These are phyloP conservation scores for Eulimnadia texana DNA, from an alignment of 1,140 invertebrate genomes.

Conservation along the genomic window DNA sequence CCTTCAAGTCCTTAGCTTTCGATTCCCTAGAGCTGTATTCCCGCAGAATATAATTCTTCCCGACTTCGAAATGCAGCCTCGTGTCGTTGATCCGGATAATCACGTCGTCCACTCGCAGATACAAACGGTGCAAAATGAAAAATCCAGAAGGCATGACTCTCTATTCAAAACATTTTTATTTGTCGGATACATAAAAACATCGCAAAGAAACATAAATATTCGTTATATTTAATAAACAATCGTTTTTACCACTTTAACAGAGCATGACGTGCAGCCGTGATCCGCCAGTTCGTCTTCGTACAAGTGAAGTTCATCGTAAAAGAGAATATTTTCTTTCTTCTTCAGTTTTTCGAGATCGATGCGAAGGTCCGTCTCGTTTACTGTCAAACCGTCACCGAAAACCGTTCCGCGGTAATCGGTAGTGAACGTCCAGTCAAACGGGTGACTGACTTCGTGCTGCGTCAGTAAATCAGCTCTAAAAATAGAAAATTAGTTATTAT, in stretches of 20 bases:
- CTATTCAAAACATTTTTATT: constrained; percentile 38
- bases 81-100: constrained; percentile 82
- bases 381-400: constrained; percentile 37
- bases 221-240: too few relatives aligned
- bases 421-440: constrained; percentile 98
- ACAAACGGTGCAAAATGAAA: constrained; percentile 80
- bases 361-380: constrained; percentile 47
- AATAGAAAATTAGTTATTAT: background rate
- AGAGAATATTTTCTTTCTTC: constrained; percentile 77
- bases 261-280: constrained; percentile 79
- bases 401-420: constrained; percentile 80
- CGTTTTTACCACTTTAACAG: constrained; percentile 92
- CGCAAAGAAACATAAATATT: constrained; percentile 11
- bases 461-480: constrained; percentile 14
- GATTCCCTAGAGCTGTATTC: constrained; percentile 62
- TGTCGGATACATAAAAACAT: background rate
- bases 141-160: constrained; percentile 89
- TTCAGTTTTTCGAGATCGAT: constrained; percentile 86
- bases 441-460: constrained; percentile 43
- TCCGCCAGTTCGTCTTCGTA: constrained; percentile 99
- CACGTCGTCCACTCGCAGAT: constrained; percentile 86
- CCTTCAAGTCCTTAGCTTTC: constrained; percentile 42
- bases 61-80: constrained; percentile 70
- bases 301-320: constrained; percentile 83
- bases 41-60: constrained; percentile 53